A percentile compares a stretch with the other conserved stretches of the same genome.
phyloP scores from a whole-genome alignment of 1,140 invertebrate species.

The Nephila pilipes region DNA sequence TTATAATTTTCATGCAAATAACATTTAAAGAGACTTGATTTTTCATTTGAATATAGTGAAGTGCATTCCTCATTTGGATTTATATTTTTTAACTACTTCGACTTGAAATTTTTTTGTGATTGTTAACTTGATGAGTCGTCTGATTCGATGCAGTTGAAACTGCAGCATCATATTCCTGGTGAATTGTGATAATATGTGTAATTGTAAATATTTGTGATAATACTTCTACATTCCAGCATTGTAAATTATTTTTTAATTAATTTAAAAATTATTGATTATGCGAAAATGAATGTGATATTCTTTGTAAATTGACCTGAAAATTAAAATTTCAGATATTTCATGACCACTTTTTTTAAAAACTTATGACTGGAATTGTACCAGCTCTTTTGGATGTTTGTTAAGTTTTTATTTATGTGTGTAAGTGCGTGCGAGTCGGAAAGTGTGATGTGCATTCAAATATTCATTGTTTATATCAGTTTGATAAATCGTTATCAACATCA shows the following conservation, averaged over 20 bases:
- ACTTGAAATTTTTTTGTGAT: neutral
- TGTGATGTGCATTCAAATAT: neutral
- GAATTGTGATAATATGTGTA: slow-evolving; percentile 11
- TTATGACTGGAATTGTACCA: neutral
- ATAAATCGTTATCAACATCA: neutral
- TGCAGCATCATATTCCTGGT: neutral
- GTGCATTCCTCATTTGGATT: neutral
- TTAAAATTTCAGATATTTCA: slow-evolving; percentile 3
- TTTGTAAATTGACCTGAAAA: slow-evolving; percentile 7
- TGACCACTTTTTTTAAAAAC: neutral
- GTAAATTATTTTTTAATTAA: neutral
- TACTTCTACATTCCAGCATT: neutral
- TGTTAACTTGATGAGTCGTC: neutral
- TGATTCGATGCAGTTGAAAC: neutral
- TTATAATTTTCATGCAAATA: neutral
- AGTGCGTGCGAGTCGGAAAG: neutral
- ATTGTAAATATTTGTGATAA: neutral
- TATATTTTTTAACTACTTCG: neutral
- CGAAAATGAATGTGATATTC: neutral
- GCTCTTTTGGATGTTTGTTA: neutral
- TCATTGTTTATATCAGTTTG: neutral
- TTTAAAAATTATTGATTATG: neutral
- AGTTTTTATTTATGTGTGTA: slow-evolving; percentile 27
- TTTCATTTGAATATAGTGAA: neutral
- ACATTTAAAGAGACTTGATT: neutral